phyloP scores from a whole-genome alignment of 2,797 vertebrate genomes.

The Manis pentadactyla region DNA sequence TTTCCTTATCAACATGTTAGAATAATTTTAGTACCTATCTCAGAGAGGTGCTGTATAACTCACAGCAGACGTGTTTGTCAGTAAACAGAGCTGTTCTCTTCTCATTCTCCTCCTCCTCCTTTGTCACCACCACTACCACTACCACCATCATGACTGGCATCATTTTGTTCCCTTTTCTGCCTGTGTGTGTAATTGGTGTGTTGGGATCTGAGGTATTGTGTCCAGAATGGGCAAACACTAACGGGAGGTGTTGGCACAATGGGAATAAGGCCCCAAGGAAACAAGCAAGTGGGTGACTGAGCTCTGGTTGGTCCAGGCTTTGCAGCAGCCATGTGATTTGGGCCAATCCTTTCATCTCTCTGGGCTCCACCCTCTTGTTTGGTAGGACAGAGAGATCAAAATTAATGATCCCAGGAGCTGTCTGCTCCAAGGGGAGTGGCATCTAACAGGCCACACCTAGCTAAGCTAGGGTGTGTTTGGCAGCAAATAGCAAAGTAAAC shows the following conservation, averaged over 20 bases:
- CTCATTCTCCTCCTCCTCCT: background rate
- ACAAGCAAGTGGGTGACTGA: background rate
- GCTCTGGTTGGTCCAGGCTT: background rate
- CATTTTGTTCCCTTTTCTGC: background rate
- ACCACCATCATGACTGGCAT: background rate
- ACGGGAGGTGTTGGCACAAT: background rate
- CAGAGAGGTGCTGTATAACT: background rate
- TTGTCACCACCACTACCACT: background rate
- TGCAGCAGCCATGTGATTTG: background rate
- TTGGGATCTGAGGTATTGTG: background rate
- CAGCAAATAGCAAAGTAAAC: slow-evolving; percentile 22
- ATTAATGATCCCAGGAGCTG: background rate
- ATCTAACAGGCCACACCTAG: background rate
- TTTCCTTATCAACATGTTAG: slow-evolving; percentile 1
- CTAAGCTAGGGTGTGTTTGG: background rate
- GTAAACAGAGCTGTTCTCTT: background rate
- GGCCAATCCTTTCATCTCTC: background rate
- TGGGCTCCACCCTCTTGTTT: background rate
- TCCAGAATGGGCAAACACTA: background rate
- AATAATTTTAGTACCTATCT: background rate
- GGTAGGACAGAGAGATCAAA: background rate
- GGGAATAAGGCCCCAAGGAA: slow-evolving; percentile 24
- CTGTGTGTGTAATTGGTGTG: background rate
- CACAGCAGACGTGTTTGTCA: background rate
- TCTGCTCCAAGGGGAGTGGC: background rate